Evolutionary conservation across 2,797 vertebrate species (phyloP).

Genomic region (Enteromius trimaculatus): DNA sequence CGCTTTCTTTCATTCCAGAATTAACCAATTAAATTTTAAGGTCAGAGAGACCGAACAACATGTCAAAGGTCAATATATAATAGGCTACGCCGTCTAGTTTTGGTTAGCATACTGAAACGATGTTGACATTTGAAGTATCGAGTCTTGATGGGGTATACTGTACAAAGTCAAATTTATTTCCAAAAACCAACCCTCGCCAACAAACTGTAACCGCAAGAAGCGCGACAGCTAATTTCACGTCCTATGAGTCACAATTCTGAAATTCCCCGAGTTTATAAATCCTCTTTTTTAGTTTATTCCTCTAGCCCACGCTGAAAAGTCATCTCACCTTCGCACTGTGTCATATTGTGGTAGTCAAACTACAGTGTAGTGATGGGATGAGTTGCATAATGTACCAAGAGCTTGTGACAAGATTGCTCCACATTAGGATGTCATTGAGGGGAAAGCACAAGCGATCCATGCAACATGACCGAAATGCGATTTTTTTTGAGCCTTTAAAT

Average conservation of each 20-base stretch:
- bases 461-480: not conserved
- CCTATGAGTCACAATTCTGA: slow-evolving; percentile 34
- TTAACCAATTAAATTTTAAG: not conserved
- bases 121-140: slow-evolving; percentile 15
- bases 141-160: not conserved
- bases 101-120: slow-evolving; percentile 1
- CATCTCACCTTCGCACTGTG: not conserved
- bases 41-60: not conserved
- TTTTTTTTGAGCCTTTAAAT: not conserved
- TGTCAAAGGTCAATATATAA: not conserved
- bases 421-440: not conserved
- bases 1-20: not conserved
- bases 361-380: not conserved
- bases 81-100: not conserved
- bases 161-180: not conserved
- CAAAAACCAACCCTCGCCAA: not conserved
- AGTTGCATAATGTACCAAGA: not conserved
- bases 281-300: slow-evolving; percentile 26
- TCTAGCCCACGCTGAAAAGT: slow-evolving; percentile 31
- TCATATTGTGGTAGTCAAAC: not conserved
- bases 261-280: slow-evolving; percentile 33
- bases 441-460: not conserved
- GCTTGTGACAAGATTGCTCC: not conserved
- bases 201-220: slow-evolving; percentile 23
- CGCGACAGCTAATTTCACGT: slow-evolving; percentile 3